Conservation (phyloP, 2,797 vertebrate species). For the Alauda arvensis region DNA sequence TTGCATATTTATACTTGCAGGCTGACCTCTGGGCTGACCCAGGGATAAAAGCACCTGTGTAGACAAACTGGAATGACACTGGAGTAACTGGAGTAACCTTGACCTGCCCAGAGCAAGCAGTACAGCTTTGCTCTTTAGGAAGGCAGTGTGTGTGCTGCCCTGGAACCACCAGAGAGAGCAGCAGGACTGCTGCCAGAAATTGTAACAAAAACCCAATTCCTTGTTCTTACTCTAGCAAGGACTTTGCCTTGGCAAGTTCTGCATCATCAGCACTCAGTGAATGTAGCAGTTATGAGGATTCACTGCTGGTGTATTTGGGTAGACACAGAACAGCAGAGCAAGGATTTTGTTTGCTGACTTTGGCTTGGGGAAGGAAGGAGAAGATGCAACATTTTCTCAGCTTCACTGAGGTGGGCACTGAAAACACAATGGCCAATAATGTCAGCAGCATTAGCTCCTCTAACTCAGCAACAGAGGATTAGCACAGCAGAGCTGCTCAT, state of each 20-base stretch:
- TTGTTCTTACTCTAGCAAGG: not conserved
- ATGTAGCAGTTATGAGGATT: not conserved
- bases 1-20: not conserved
- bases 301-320: not conserved
- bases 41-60: not conserved
- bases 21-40: not conserved
- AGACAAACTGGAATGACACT: not conserved
- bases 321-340: not conserved
- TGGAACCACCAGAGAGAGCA: not conserved
- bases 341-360: not conserved
- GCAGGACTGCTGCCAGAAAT: not conserved
- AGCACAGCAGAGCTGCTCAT: not conserved
- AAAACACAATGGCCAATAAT: accelerated
- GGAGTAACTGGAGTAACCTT: too few relatives aligned
- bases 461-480: not conserved
- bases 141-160: not conserved
- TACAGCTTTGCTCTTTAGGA: not conserved
- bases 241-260: not conserved
- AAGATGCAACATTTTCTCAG: not conserved
- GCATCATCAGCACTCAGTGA: not conserved
- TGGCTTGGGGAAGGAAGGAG: not conserved
- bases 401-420: not conserved
- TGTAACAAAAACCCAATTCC: not conserved
- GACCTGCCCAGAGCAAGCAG: not conserved
- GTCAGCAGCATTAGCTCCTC: not conserved